Evolutionary conservation across 2,797 vertebrate species (phyloP).

Genomic region (Danio albolineatus): DNA sequence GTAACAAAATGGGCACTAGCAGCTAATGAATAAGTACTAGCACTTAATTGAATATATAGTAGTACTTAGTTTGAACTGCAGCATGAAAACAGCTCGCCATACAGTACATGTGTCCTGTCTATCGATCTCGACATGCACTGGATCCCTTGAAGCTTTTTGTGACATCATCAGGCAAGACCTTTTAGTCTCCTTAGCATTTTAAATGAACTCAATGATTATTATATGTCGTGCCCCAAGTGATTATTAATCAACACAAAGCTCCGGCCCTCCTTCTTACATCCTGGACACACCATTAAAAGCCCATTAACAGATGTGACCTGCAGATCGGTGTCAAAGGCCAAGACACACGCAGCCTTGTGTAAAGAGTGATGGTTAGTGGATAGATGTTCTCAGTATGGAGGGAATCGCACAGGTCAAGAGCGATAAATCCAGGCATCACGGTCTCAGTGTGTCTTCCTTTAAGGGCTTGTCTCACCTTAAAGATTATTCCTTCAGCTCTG

Average conservation of each 20-base stretch:
- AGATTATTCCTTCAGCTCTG: conserved; percentile 43
- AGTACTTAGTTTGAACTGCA: too few relatives aligned
- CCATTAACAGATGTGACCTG: conserved; percentile 20
- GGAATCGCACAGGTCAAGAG: conserved; percentile 44
- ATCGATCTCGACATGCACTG: background rate
- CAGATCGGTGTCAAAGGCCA: conserved; percentile 34
- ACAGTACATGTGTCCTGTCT: background rate
- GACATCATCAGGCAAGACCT: conserved; percentile 27
- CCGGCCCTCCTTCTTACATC: background rate
- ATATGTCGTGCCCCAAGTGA: conserved; percentile 16
- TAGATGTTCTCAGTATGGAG: conserved; percentile 4
- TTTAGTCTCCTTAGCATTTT: background rate
- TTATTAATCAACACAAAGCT: conserved; percentile 15
- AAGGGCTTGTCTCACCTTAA: conserved; percentile 43
- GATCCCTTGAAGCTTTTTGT: conserved; percentile 11
- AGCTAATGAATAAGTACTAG: too few relatives aligned
- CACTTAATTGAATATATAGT: too few relatives aligned
- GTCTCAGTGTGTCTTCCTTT: conserved; percentile 43
- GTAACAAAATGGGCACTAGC: too few relatives aligned
- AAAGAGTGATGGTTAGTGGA: background rate
- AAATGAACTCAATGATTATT: conserved; percentile 41
- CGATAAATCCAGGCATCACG: conserved; percentile 51
- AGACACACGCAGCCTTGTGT: background rate
- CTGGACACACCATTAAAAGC: conserved; percentile 24
- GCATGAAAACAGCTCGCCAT: background rate